Evolutionary conservation across 2,113 vertebrate species (phyloP).

Genomic region (Puma concolor): DNA sequence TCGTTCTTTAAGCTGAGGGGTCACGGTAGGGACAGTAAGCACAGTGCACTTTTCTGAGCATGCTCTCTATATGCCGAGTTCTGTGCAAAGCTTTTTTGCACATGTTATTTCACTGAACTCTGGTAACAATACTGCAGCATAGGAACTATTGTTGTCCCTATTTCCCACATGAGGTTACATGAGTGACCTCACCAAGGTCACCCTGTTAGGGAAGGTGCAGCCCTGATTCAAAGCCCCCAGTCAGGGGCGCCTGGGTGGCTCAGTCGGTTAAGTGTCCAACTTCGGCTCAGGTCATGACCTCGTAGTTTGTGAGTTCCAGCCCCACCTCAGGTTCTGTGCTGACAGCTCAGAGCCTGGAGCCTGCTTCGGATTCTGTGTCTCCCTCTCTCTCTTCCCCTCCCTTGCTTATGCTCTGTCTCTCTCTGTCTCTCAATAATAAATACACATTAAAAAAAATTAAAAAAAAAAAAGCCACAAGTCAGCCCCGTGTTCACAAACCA

Average conservation of each 20-base stretch:
- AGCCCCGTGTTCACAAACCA: neutral
- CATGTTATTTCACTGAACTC: too few species aligned
- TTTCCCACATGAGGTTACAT: neutral
- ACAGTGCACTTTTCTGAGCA: rapidly evolving
- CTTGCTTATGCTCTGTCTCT: too few species aligned
- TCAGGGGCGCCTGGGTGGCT: neutral
- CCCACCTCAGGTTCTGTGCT: too few species aligned
- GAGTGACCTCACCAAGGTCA: neutral
- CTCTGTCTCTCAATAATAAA: too few species aligned
- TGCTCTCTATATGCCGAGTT: rapidly evolving
- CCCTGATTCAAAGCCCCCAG: neutral
- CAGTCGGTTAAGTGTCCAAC: too few species aligned
- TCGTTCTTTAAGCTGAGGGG: neutral
- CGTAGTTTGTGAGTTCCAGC: too few species aligned
- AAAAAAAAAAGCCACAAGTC: neutral
- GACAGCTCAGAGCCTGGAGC: too few species aligned
- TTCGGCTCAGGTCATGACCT: too few species aligned
- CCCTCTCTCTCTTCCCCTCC: too few species aligned
- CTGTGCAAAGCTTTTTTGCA: too few species aligned
- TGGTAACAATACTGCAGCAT: rapidly evolving
- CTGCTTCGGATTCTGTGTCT: too few species aligned
- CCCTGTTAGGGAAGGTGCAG: neutral
- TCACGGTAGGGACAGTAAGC: neutral
- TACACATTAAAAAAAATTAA: too few species aligned
- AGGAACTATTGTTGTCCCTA: neutral